phyloP scores from a whole-genome alignment of 1,140 invertebrate species.

The Heliothis subflexa region DNA sequence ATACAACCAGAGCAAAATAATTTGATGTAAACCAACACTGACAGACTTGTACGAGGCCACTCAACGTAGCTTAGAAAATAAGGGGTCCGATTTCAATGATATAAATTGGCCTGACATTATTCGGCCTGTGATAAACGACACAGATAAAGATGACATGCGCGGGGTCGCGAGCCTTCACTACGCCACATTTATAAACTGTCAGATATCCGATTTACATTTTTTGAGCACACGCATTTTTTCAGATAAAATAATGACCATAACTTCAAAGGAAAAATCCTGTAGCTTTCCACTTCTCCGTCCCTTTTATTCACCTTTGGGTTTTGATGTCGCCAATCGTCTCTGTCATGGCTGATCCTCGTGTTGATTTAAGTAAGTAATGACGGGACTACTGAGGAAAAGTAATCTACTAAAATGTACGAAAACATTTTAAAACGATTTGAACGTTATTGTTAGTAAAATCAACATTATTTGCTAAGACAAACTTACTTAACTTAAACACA shows the following conservation, averaged over 20 bases:
- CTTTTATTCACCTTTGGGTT: too few species aligned
- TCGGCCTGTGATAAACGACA: constrained; percentile 27
- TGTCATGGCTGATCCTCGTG: too few species aligned
- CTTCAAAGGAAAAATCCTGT: background rate
- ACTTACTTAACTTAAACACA: too few species aligned
- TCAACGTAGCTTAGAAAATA: background rate
- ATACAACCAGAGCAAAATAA: background rate
- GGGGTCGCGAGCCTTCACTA: constrained; percentile 16
- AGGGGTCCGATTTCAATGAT: constrained; percentile 21
- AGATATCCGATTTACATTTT: constrained; percentile 30
- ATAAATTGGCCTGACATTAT: constrained; percentile 42
- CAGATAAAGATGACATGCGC: constrained; percentile 35
- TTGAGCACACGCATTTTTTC: background rate
- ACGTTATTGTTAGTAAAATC: too few species aligned
- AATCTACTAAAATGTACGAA: too few species aligned
- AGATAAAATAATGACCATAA: background rate
- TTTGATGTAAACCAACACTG: background rate
- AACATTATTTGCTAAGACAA: too few species aligned
- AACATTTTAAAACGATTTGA: too few species aligned
- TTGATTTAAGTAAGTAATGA: too few species aligned
- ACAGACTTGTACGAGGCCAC: background rate
- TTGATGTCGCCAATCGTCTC: too few species aligned
- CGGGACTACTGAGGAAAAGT: too few species aligned
- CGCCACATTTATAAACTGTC: constrained; percentile 43
- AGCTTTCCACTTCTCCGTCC: background rate